Evolutionary conservation across 1,140 invertebrate genomes (phyloP).

Genomic region (Leucophenga varia): DNA sequence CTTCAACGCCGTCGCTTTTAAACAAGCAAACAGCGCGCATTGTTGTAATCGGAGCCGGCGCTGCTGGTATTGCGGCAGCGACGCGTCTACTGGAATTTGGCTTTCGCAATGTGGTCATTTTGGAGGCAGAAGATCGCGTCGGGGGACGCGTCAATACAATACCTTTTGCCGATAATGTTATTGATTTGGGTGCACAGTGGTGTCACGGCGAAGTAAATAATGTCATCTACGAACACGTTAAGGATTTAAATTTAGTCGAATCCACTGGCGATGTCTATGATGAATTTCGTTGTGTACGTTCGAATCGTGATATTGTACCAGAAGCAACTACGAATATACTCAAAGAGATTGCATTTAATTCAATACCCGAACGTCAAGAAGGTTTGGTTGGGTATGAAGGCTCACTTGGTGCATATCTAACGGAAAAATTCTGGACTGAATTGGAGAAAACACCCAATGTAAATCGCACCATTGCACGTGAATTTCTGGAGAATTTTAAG

Average conservation of each 20-base stretch:
- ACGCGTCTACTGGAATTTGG: slow-evolving; percentile 59
- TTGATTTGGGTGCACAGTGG: slow-evolving; percentile 79
- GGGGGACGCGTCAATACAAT: slow-evolving; percentile 70
- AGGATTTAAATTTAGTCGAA: slow-evolving; percentile 60
- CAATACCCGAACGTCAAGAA: slow-evolving; percentile 34
- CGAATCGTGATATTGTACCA: slow-evolving; percentile 49
- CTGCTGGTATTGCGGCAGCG: slow-evolving; percentile 63
- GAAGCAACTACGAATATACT: slow-evolving; percentile 30
- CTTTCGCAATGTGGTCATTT: slow-evolving; percentile 59
- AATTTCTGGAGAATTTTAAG: slow-evolving; percentile 58
- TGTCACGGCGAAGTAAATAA: slow-evolving; percentile 78
- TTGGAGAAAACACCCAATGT: slow-evolving; percentile 29
- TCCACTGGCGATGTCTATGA: slow-evolving; percentile 30
- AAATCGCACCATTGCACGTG: slow-evolving; percentile 38
- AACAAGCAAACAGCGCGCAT: slow-evolving; percentile 43
- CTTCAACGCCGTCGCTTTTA: too few relatives aligned
- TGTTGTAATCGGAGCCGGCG: slow-evolving; percentile 64
- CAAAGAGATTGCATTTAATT: slow-evolving; percentile 30
- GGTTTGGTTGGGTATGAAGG: slow-evolving; percentile 37
- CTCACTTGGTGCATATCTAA: slow-evolving; percentile 58
- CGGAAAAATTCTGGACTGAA: slow-evolving; percentile 46
- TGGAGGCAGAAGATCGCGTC: slow-evolving; percentile 71
- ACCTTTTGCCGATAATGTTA: slow-evolving; percentile 61
- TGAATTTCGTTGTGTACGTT: slow-evolving; percentile 46
- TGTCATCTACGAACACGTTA: slow-evolving; percentile 66